Percentiles rank a stretch among this genome's conserved stretches.
These are phyloP conservation scores for rat (Rattus norvegicus) DNA, from an alignment of 2,113 vertebrate species.

Conservation along the genomic window DNA sequence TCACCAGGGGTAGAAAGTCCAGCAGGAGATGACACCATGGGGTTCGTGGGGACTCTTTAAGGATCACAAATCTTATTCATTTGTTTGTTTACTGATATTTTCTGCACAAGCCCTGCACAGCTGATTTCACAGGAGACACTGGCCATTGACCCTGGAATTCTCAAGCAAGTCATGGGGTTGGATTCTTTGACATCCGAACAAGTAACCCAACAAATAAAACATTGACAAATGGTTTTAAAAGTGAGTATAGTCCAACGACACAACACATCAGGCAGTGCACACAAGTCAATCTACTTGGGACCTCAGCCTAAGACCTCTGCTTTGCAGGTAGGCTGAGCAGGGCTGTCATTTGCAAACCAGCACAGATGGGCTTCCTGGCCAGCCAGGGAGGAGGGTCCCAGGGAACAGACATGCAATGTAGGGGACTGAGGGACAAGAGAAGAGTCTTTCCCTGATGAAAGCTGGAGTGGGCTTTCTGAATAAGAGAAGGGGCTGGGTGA, in stretches of 20 bases:
- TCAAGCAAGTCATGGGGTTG: not conserved
- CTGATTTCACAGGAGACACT: not conserved
- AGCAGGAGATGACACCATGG: not conserved
- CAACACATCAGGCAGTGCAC: not conserved
- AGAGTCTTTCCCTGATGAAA: not conserved
- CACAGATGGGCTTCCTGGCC: not conserved
- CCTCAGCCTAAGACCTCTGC: not conserved
- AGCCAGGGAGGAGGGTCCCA: no score
- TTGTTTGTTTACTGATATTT: not conserved
- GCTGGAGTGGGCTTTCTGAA: not conserved
- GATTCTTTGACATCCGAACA: not conserved
- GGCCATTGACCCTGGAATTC: not conserved
- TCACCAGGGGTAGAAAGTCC: not conserved
- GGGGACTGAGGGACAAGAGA: not conserved
- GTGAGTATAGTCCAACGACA: not conserved
- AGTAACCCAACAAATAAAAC: not conserved
- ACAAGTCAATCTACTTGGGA: not conserved
- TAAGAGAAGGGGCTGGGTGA: not conserved
- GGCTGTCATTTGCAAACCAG: slow-evolving; percentile 53
- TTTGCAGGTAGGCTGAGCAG: not conserved
- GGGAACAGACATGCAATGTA: not conserved
- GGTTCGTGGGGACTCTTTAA: not conserved
- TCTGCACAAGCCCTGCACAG: not conserved
- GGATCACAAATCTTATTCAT: not conserved
- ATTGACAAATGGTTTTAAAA: not conserved